Conservation (phyloP, 2,888 invertebrate species). For the Orchesellides sinensis region DNA sequence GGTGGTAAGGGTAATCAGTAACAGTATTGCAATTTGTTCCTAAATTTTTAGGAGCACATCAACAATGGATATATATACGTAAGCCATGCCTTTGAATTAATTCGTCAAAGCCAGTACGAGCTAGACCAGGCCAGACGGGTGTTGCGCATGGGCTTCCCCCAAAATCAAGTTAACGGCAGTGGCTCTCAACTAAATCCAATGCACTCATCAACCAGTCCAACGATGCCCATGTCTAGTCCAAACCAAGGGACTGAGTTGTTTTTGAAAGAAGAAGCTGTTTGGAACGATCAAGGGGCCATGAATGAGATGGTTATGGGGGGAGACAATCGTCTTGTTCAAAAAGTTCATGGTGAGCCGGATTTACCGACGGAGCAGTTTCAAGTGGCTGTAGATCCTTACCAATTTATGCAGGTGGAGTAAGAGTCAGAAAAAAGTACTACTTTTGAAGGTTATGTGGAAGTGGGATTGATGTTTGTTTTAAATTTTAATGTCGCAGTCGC, state of each 20-base stretch:
- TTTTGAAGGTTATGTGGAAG: too few relatives aligned
- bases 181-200: not conserved
- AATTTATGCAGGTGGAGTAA: constrained; percentile 8
- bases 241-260: too few relatives aligned
- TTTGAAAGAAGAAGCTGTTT: too few relatives aligned
- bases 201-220: too few relatives aligned
- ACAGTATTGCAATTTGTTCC: not conserved
- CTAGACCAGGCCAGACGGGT: not conserved
- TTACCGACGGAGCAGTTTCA: not conserved
- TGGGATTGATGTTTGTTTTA: too few relatives aligned
- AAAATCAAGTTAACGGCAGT: not conserved
- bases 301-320: too few relatives aligned
- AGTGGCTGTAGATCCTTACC: not conserved
- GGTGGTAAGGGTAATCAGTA: not conserved
- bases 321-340: too few relatives aligned
- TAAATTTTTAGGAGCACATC: not conserved
- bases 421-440: too few relatives aligned
- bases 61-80: constrained; percentile 19
- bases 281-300: too few relatives aligned
- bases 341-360: too few relatives aligned
- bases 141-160: not conserved
- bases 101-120: constrained; percentile 26
- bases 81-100: not conserved
- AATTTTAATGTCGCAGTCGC: too few relatives aligned
- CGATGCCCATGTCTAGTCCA: too few relatives aligned